Evolutionary conservation across 2,888 invertebrate genomes (phyloP).

Genomic region (Sinhomidia bicolor): DNA sequence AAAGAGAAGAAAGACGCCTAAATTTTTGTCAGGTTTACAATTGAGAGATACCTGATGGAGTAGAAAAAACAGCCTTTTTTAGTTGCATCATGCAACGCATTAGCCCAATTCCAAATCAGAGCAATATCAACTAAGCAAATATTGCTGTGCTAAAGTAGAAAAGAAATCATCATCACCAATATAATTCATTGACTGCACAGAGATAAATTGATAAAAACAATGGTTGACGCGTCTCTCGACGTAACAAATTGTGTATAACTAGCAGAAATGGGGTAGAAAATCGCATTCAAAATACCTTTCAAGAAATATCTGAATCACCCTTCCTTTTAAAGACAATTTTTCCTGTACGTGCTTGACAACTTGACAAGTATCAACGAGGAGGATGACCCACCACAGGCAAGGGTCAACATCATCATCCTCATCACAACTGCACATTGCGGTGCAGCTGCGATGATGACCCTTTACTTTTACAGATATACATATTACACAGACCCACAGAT

Average conservation of each 20-base stretch:
- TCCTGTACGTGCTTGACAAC: not conserved
- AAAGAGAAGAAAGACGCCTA: conserved; percentile 20
- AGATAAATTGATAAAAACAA: not conserved
- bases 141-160: not conserved
- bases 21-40: conserved; percentile 16
- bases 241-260: too few relatives aligned
- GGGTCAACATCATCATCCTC: not conserved
- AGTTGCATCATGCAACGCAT: conserved; percentile 49
- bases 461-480: too few relatives aligned
- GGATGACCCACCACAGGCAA: not conserved
- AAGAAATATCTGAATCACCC: conserved; percentile 25
- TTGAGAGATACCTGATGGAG: not conserved
- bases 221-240: not conserved
- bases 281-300: conserved; percentile 10
- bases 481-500: not conserved
- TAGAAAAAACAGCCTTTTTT: not conserved
- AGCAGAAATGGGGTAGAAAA: conserved; percentile 27
- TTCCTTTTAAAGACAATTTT: not conserved
- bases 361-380: not conserved
- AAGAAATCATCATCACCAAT: not conserved
- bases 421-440: not conserved
- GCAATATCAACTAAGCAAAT: conserved; percentile 20
- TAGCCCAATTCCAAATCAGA: conserved; percentile 58
- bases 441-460: too few relatives aligned
- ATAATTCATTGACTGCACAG: conserved; percentile 13